Base-by-base conservation (phyloP, 2,888 invertebrate genomes). In the Coecobrya sp. region DNA sequence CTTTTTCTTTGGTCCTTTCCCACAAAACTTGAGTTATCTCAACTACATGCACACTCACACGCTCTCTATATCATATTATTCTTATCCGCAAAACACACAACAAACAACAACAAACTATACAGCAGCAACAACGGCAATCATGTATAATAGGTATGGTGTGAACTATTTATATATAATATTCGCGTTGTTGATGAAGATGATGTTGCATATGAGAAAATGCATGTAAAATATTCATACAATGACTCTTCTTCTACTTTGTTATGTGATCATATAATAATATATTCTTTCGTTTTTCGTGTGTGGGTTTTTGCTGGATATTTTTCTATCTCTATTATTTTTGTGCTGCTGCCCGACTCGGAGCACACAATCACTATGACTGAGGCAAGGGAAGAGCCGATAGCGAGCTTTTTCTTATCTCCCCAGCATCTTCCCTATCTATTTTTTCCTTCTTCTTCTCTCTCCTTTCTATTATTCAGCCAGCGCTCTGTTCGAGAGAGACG, bases 271-370 rank as follows among this genome's bases (percentile, higher is more conserved):
- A 84, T 19, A 36, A n/a, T 16, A 4, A 42, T n/a, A 65, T 1
- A 42, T 19, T 76, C 11, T 0, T 59, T 13, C 62, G 3, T 1
- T 62, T 0, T 22, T 8, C 22, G 62, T 25, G 36, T 36, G 7
- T n/a, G 7, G 3, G 2, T 36, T 36, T 36, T 36, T 36, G 2
- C 36, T 36, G 36, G 36, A 36, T 36, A 36, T 4, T 55, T n/a
- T 55, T 55, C 13, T 7, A 49, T 13, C n/a, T n/a, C n/a, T n/a
- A n/a, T 49, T 10, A 49, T 62, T 59, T 2, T 42, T n/a, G 11
- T 81, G 65, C 84, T 84, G 30, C 59, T 91, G 87, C 91, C 82
- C 91, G 68, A 82, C 91, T 91, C 91, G 82, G 91, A 87, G 91
- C 91, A 87, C 82, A 87, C 86, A 87, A 70, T 73, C 82, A 86